Evolutionary conservation across 2,113 vertebrate genomes (phyloP).

Genomic region (Cinclus mexicanus): DNA sequence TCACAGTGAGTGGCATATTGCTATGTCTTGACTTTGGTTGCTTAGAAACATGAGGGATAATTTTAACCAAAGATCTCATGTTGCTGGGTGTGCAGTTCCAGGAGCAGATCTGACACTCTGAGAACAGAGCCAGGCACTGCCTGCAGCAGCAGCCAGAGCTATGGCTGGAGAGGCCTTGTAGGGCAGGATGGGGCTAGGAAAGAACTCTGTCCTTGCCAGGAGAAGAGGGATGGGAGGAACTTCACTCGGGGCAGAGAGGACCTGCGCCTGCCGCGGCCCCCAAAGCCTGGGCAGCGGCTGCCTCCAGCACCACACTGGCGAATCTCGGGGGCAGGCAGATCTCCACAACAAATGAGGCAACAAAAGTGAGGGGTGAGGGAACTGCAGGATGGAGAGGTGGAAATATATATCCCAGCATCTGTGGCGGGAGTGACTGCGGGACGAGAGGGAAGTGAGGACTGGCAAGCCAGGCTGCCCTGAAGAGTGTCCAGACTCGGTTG

Average conservation of each 20-base stretch:
- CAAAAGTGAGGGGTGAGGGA: background rate
- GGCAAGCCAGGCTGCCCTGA: accelerated
- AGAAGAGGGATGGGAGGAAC: background rate
- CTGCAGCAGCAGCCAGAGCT: background rate
- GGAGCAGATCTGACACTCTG: background rate
- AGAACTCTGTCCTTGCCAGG: background rate
- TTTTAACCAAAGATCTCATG: background rate
- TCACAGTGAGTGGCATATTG: accelerated
- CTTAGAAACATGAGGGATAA: background rate
- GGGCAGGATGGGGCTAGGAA: background rate
- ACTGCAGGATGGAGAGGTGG: background rate
- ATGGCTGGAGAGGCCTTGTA: background rate
- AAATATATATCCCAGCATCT: background rate
- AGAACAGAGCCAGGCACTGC: background rate
- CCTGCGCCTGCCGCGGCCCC: accelerated
- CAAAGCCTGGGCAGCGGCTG: background rate
- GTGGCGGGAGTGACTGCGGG: background rate
- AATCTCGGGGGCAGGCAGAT: background rate
- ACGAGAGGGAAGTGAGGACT: background rate
- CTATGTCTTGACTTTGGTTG: background rate
- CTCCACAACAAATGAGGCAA: background rate
- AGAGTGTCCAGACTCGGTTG: accelerated
- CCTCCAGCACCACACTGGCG: background rate
- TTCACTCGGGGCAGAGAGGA: accelerated
- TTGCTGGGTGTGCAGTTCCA: background rate